phyloP scores from a whole-genome alignment of 2,888 invertebrate genomes.

The Cryptophagus acutangulus region DNA sequence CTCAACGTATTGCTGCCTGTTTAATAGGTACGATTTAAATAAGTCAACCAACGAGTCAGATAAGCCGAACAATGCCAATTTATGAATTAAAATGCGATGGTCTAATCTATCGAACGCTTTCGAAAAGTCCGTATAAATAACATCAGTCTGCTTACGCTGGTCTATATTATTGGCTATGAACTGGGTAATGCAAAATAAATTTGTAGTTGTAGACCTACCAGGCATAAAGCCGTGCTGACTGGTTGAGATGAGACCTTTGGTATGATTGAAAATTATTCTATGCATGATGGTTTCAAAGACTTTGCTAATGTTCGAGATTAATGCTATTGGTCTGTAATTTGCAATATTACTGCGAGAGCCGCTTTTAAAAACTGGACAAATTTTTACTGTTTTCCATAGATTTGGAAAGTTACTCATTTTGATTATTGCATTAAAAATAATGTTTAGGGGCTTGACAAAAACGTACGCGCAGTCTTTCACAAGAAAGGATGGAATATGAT shows the following conservation, averaged over 20 bases:
- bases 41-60: not conserved
- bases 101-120: slow-evolving; percentile 4
- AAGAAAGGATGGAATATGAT: slow-evolving; percentile 3
- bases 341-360: not conserved
- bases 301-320: not conserved
- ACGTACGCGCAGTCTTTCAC: slow-evolving; percentile 2
- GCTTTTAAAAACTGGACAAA: slow-evolving; percentile 7
- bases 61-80: slow-evolving; percentile 1
- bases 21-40: slow-evolving; percentile 6
- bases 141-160: not conserved
- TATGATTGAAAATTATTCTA: not conserved
- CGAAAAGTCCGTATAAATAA: not conserved
- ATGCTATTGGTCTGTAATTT: slow-evolving; percentile 6
- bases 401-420: slow-evolving; percentile 4
- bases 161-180: not conserved
- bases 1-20: slow-evolving; percentile 3
- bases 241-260: not conserved
- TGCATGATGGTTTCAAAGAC: not conserved
- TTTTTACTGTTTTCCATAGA: not conserved
- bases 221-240: not conserved
- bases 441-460: not conserved
- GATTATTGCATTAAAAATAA: not conserved
- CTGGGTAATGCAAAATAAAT: not conserved
- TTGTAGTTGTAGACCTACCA: not conserved
- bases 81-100: not conserved